A percentile compares a stretch with the other conserved stretches of the same genome.
These are phyloP conservation scores for Seira sanloemensis DNA, from an alignment of 2,888 invertebrate genomes.

Conservation along the genomic window DNA sequence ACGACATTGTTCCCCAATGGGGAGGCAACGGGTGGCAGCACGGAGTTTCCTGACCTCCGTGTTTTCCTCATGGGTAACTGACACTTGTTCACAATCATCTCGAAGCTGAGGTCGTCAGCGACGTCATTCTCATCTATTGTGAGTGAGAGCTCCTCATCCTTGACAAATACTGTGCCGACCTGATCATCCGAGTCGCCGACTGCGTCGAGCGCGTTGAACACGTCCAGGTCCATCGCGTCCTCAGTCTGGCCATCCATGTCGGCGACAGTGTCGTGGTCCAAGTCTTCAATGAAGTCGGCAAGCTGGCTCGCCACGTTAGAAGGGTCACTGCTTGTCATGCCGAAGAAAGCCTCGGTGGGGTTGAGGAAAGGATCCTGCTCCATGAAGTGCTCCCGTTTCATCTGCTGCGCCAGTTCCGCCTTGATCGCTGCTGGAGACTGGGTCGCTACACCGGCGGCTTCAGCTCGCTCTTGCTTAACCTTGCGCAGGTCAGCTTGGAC, in stretches of 20 bases:
- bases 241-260: conserved; percentile 40
- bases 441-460: too few relatives aligned
- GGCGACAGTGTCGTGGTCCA: conserved; percentile 32
- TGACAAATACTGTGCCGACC: neutral
- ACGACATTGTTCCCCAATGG: too few relatives aligned
- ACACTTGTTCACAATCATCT: neutral
- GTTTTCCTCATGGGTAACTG: neutral
- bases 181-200: conserved; percentile 38
- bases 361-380: conserved; percentile 38
- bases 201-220: conserved; percentile 41
- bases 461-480: too few relatives aligned
- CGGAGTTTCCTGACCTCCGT: neutral
- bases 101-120: conserved; percentile 18
- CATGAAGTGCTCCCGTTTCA: conserved; percentile 39
- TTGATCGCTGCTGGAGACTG: conserved; percentile 29
- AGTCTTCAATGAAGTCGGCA: conserved; percentile 40
- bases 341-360: neutral
- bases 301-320: conserved; percentile 27
- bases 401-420: conserved; percentile 21
- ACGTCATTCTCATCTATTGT: conserved; percentile 22
- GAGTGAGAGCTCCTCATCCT: conserved; percentile 31
- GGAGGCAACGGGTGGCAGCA: neutral
- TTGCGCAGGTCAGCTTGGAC: conserved; percentile 53
- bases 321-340: neutral
- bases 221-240: conserved; percentile 50